Conservation (phyloP, 1,140 invertebrate species). For the Galleria mellonella region DNA sequence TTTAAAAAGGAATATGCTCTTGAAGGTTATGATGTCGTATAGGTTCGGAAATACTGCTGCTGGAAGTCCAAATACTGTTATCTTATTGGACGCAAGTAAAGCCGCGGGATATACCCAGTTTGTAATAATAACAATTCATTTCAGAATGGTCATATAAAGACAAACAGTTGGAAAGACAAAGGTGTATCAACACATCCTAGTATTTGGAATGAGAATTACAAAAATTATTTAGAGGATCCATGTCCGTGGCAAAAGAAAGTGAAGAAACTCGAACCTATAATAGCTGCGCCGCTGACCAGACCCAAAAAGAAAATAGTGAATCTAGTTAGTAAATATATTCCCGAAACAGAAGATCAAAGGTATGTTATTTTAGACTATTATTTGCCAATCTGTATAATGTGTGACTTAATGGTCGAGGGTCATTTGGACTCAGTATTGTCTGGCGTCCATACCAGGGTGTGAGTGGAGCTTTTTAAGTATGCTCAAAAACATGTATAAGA, state of each 20-base stretch:
- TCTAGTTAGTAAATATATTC: slow-evolving; percentile 47
- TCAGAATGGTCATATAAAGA: slow-evolving; percentile 35
- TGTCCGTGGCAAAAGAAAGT: slow-evolving; percentile 44
- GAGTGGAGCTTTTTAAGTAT: too few relatives aligned
- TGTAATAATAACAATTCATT: slow-evolving; percentile 6
- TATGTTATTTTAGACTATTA: too few relatives aligned
- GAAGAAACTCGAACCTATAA: slow-evolving; percentile 36
- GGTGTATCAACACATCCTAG: slow-evolving; percentile 47
- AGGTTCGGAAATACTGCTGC: too few relatives aligned
- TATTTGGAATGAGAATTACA: slow-evolving; percentile 51
- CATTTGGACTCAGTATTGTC: too few relatives aligned
- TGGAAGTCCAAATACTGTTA: too few relatives aligned
- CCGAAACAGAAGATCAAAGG: slow-evolving; percentile 59
- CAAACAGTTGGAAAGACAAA: slow-evolving; percentile 41
- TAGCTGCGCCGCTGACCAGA: slow-evolving; percentile 25
- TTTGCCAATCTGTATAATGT: too few relatives aligned
- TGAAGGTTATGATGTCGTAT: too few relatives aligned
- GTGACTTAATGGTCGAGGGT: too few relatives aligned
- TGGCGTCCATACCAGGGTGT: too few relatives aligned
- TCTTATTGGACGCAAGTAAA: too few relatives aligned
- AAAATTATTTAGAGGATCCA: slow-evolving; percentile 21
- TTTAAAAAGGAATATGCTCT: too few relatives aligned
- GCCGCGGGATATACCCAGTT: too few relatives aligned
- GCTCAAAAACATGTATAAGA: slow-evolving; percentile 3
- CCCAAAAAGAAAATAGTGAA: slow-evolving; percentile 46